phyloP scores from a whole-genome alignment of 2,113 vertebrate species.

The Gopherus evgoodei region DNA sequence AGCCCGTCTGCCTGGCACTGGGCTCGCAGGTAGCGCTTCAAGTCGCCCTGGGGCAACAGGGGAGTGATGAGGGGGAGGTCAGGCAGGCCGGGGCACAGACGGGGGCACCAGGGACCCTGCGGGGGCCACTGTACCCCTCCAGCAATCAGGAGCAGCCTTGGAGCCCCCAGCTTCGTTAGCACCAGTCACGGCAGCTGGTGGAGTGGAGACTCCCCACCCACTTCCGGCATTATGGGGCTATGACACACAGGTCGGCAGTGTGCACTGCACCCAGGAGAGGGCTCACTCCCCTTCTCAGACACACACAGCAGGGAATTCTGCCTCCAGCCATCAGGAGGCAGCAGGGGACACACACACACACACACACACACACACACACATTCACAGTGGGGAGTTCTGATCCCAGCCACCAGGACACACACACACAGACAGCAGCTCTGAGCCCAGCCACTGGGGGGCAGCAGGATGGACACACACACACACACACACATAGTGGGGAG shows the following conservation, averaged over 20 bases:
- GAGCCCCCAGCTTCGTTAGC: too few species aligned
- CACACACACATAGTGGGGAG: too few species aligned
- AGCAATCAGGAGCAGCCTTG: neutral
- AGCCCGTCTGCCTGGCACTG: constrained; percentile 90
- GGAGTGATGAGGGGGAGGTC: neutral
- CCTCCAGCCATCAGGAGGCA: too few species aligned
- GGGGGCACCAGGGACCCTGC: neutral
- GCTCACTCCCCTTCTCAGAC: neutral
- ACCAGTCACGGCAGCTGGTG: neutral
- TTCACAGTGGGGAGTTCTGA: too few species aligned
- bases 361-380: too few species aligned
- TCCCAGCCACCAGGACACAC: too few species aligned
- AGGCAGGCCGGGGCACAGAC: neutral
- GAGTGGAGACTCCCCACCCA: neutral
- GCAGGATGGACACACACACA: too few species aligned
- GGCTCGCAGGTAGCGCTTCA: constrained; percentile 91
- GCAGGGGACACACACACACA: too few species aligned
- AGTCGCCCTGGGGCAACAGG: constrained; percentile 82
- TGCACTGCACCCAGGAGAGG: neutral
- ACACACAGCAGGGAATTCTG: too few species aligned
- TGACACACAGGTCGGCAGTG: neutral
- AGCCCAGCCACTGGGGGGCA: too few species aligned
- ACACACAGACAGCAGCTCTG: too few species aligned
- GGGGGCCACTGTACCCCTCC: neutral
- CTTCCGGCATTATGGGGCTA: neutral